A percentile compares a stretch with the other conserved stretches of the same genome.
These are phyloP conservation scores for Forbesichthys agassizii DNA, from an alignment of 2,113 vertebrate genomes.

Conservation along the genomic window DNA sequence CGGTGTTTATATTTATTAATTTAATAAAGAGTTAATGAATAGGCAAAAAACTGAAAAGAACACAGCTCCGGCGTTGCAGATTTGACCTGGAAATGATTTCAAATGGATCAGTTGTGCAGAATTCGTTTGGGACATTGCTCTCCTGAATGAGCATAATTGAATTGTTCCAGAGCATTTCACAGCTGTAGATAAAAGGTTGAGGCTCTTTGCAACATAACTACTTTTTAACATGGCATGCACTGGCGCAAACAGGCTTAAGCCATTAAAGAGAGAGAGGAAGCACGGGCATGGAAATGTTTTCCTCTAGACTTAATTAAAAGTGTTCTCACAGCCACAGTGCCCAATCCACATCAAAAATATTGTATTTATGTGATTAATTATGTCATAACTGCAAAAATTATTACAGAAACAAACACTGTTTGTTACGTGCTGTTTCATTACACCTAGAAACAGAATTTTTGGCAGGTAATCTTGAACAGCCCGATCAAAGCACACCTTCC, in stretches of 20 bases:
- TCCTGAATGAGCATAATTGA: conserved; percentile 21
- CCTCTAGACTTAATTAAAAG: conserved; percentile 55
- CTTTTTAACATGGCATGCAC: conserved; percentile 7
- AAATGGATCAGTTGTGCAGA: conserved; percentile 12
- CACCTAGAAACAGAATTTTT: conserved; percentile 32
- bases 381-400: conserved; percentile 37
- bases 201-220: conserved; percentile 21
- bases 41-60: background rate
- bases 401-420: conserved; percentile 18
- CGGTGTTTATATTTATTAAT: too few species aligned
- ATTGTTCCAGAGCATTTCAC: background rate
- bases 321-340: conserved; percentile 35
- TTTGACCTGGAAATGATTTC: conserved; percentile 22
- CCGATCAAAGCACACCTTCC: background rate
- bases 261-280: background rate
- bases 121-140: conserved; percentile 24
- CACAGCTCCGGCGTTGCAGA: background rate
- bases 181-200: background rate
- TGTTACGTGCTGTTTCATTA: background rate
- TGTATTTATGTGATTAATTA: conserved; percentile 61
- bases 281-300: conserved; percentile 18
- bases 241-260: conserved; percentile 22
- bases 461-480: conserved; percentile 15
- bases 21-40: background rate
- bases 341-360: conserved; percentile 19